Evolutionary conservation across 2,113 vertebrate genomes (phyloP).

Genomic region (Columba livia): DNA sequence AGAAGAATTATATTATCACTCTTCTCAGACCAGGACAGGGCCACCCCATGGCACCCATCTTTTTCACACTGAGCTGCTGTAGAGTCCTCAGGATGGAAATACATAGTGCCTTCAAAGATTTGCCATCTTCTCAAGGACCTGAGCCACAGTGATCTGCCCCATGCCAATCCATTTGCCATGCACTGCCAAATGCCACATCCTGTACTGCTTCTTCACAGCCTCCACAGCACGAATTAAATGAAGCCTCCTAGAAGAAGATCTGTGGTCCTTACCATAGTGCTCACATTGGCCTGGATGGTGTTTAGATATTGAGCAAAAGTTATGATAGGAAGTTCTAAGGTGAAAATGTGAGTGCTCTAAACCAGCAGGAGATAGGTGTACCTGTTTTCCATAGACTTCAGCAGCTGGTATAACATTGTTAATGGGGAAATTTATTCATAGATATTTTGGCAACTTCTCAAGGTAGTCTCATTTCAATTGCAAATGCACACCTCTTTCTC

Average conservation of each 20-base stretch:
- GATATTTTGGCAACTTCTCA: background rate
- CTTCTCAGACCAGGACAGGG: background rate
- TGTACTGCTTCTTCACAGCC: background rate
- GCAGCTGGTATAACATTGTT: background rate
- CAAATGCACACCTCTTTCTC: background rate
- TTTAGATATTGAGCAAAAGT: background rate
- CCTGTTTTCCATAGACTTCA: background rate
- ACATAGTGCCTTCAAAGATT: background rate
- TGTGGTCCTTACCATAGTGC: rapidly evolving
- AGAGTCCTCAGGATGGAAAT: background rate
- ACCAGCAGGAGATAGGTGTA: background rate
- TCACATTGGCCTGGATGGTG: background rate
- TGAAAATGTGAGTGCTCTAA: background rate
- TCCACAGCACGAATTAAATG: background rate
- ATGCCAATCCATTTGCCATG: background rate
- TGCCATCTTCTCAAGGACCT: background rate
- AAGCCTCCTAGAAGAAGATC: background rate
- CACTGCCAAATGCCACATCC: background rate
- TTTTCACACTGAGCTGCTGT: background rate
- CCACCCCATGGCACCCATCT: background rate
- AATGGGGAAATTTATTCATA: background rate
- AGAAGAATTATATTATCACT: background rate
- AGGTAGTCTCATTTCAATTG: background rate
- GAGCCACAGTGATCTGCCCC: background rate
- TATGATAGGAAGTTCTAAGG: background rate